These are phyloP conservation scores for Styela clava DNA, from an alignment of 23 tunicate genomes.

Conservation along the genomic window DNA sequence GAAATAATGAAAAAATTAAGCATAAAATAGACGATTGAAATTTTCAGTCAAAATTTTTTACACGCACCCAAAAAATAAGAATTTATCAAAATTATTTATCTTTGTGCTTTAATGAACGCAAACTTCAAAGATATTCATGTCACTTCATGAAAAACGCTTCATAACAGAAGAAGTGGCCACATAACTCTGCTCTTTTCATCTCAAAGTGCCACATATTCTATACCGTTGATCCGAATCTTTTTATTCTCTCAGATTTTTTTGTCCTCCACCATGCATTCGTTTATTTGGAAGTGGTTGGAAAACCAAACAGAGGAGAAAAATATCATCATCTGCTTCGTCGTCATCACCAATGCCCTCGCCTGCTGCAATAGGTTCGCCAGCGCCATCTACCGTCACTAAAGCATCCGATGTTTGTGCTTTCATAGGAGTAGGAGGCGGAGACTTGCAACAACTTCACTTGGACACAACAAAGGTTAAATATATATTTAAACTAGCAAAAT, in stretches of 20 bases:
- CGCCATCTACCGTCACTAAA: conserved; percentile 9
- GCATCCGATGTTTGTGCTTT: conserved; percentile 82
- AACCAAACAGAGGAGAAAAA: conserved; percentile 75
- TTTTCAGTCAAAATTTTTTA: too few species aligned
- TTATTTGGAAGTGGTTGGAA: conserved; percentile 86
- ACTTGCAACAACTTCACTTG: conserved; percentile 65
- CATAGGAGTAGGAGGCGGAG: conserved; percentile 84
- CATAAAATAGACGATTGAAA: too few species aligned
- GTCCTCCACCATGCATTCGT: conserved; percentile 92
- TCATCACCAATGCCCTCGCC: conserved; percentile 77
- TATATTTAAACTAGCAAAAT: background rate
- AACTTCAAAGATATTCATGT: too few species aligned
- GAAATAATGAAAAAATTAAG: too few species aligned
- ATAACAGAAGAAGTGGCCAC: too few species aligned
- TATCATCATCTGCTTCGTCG: conserved; percentile 35
- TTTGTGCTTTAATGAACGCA: too few species aligned
- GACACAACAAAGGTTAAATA: conserved; percentile 56
- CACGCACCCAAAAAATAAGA: too few species aligned
- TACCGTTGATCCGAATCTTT: too few species aligned
- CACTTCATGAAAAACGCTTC: too few species aligned
- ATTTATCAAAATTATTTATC: too few species aligned
- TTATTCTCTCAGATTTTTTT: conserved; percentile 62
- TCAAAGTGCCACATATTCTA: too few species aligned
- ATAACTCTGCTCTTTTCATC: too few species aligned
- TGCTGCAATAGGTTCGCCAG: conserved; percentile 5